Evolutionary conservation across 37 sponge, comb jelly and placozoan species (phyloP).

Genomic region (Axinella damicornis): DNA sequence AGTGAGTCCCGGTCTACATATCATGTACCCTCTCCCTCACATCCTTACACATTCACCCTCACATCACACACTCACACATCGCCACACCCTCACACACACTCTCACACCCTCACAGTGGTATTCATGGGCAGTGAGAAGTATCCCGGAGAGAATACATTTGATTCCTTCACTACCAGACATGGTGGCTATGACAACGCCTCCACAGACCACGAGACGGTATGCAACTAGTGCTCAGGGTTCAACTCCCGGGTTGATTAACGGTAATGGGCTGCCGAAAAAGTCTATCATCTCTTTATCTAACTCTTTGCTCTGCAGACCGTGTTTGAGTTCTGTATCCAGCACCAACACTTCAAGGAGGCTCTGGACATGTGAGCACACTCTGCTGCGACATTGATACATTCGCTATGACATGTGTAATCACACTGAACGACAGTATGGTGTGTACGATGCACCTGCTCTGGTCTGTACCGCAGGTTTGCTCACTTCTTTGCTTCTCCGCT

Average conservation of each 20-base stretch:
- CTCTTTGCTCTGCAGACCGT: conserved; percentile 45
- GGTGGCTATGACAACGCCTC: conserved; percentile 70
- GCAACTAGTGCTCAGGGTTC: not conserved
- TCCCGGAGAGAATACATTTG: conserved; percentile 79
- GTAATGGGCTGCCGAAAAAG: too few species aligned
- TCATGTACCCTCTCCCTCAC: too few species aligned
- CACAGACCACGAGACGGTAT: conserved; percentile 80
- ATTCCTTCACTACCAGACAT: conserved; percentile 60
- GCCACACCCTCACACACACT: not conserved
- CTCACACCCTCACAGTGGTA: conserved; percentile 58
- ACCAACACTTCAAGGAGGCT: conserved; percentile 32
- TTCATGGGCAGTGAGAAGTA: conserved; percentile 85
- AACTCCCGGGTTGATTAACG: too few species aligned
- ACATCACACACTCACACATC: too few species aligned
- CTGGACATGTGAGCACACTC: conserved; percentile 52
- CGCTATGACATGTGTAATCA: too few species aligned
- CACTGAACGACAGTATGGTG: too few species aligned
- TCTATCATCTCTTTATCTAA: not conserved
- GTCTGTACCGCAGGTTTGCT: conserved; percentile 70
- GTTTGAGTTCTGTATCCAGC: conserved; percentile 50
- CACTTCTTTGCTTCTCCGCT: conserved; percentile 77
- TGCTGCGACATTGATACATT: too few species aligned
- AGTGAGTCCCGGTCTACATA: too few species aligned
- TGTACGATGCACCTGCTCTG: too few species aligned
- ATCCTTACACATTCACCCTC: too few species aligned